These are phyloP conservation scores for Elmis aenea DNA, from an alignment of 2,888 invertebrate genomes.

Conservation along the genomic window DNA sequence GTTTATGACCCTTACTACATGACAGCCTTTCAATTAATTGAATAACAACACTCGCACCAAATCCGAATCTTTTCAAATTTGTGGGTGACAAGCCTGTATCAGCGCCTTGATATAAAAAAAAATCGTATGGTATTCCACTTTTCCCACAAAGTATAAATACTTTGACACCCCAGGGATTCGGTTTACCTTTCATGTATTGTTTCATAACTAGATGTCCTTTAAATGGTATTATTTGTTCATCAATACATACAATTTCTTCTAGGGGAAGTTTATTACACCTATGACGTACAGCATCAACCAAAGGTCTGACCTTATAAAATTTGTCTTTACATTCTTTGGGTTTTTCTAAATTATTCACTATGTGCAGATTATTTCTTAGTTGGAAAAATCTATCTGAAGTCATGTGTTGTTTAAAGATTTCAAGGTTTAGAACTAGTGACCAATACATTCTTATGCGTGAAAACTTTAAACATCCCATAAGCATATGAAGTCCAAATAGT, in stretches of 20 bases:
- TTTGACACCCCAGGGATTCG: slow-evolving; percentile 26
- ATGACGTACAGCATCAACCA: neutral
- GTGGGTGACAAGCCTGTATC: slow-evolving; percentile 8
- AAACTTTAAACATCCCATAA: slow-evolving; percentile 6
- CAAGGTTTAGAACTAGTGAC: no score
- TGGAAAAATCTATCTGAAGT: slow-evolving; percentile 20
- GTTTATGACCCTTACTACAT: slow-evolving; percentile 8
- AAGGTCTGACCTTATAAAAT: slow-evolving; percentile 13
- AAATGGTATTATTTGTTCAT: slow-evolving; percentile 8
- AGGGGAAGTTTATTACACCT: slow-evolving; percentile 11
- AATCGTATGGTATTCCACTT: slow-evolving; percentile 27
- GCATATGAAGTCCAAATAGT: slow-evolving; percentile 2
- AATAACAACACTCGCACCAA: slow-evolving; percentile 16
- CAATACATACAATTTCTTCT: slow-evolving; percentile 9
- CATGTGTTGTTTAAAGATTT: no score
- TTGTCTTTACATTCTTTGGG: slow-evolving; percentile 14
- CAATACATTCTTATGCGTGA: no score
- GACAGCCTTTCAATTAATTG: slow-evolving; percentile 14
- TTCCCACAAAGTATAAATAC: slow-evolving; percentile 24
- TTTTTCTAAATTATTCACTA: slow-evolving; percentile 21
- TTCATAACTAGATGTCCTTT: slow-evolving; percentile 6
- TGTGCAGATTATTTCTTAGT: slow-evolving; percentile 19
- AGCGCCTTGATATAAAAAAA: slow-evolving; percentile 28
- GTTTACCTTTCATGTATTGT: slow-evolving; percentile 11
- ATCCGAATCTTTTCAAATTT: slow-evolving; percentile 8